These are phyloP conservation scores for Heteractis magnifica DNA, from an alignment of 92 coral and sea anemone species.

Conservation along the genomic window DNA sequence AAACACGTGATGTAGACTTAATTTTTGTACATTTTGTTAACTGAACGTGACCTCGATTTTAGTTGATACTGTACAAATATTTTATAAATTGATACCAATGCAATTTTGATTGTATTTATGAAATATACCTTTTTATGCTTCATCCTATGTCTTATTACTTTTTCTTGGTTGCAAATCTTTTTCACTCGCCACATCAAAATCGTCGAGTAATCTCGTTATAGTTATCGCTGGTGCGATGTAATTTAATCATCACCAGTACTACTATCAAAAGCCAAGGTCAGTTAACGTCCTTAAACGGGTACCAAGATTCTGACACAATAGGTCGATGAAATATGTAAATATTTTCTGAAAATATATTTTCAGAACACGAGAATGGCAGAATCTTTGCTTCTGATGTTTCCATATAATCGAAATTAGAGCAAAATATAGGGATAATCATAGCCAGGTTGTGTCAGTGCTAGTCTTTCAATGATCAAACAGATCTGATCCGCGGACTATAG, in stretches of 20 bases:
- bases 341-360: not conserved
- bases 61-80: too few relatives aligned
- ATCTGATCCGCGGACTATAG: not conserved
- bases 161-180: too few relatives aligned
- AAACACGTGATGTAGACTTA: too few relatives aligned
- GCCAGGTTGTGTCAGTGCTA: not conserved
- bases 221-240: too few relatives aligned
- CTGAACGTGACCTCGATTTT: too few relatives aligned
- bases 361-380: not conserved
- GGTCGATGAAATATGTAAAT: not conserved
- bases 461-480: not conserved
- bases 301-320: not conserved
- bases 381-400: not conserved
- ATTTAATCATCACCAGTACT: not conserved
- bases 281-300: not conserved
- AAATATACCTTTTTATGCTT: too few relatives aligned
- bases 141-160: too few relatives aligned
- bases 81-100: too few relatives aligned
- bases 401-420: not conserved
- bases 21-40: too few relatives aligned
- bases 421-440: not conserved
- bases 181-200: too few relatives aligned
- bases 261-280: conserved; percentile 3
- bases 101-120: too few relatives aligned
- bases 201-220: too few relatives aligned